Conservation (phyloP, 1,140 invertebrate genomes). For the Caenorhabditis brenneri region DNA sequence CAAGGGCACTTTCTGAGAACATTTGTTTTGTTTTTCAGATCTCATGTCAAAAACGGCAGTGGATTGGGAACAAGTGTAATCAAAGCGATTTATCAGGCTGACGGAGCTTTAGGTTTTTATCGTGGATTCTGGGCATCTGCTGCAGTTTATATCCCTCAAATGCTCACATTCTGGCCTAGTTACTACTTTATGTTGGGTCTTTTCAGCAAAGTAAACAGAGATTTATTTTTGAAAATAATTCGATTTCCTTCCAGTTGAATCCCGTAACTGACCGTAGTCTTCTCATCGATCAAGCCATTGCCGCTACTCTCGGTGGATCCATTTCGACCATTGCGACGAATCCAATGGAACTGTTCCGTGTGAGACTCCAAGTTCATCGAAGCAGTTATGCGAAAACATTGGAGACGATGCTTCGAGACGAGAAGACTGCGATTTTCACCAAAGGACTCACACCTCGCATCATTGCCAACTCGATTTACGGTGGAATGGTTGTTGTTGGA, state of each 20-base stretch:
- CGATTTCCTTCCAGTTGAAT: not conserved
- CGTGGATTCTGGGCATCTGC: slow-evolving; percentile 54
- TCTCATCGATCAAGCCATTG: slow-evolving; percentile 51
- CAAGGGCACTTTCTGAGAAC: not conserved
- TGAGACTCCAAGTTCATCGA: slow-evolving; percentile 55
- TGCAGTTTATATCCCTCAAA: slow-evolving; percentile 47
- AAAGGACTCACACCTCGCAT: slow-evolving; percentile 46
- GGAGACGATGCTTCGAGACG: slow-evolving; percentile 51
- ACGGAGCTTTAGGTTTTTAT: slow-evolving; percentile 51
- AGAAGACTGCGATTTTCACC: slow-evolving; percentile 51
- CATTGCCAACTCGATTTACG: slow-evolving; percentile 63
- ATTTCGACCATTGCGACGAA: slow-evolving; percentile 48
- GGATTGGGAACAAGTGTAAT: slow-evolving; percentile 49
- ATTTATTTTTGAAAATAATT: not conserved
- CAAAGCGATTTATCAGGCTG: slow-evolving; percentile 49
- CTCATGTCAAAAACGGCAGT: slow-evolving; percentile 34
- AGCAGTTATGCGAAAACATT: slow-evolving; percentile 45
- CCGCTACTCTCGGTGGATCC: slow-evolving; percentile 45
- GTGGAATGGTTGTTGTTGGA: slow-evolving; percentile 63
- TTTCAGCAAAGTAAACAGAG: slow-evolving; percentile 4
- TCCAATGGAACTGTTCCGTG: slow-evolving; percentile 55
- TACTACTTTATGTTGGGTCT: slow-evolving; percentile 48
- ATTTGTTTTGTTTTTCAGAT: not conserved
- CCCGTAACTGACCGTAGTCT: slow-evolving; percentile 37
- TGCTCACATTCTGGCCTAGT: slow-evolving; percentile 53